Evolutionary conservation across 2,888 invertebrate species (phyloP).

Genomic region (Folsomia manolachei): DNA sequence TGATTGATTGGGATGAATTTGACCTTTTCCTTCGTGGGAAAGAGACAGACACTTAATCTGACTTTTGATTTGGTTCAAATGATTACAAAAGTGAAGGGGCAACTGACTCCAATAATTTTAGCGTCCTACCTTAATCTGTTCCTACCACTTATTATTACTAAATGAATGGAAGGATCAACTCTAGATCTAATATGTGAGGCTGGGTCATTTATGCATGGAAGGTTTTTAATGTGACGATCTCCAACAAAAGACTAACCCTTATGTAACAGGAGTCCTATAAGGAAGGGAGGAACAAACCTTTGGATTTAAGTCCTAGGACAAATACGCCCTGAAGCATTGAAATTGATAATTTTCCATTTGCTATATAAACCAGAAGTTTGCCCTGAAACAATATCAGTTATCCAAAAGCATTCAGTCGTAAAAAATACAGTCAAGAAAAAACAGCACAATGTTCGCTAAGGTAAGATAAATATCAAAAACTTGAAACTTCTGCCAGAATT

Average conservation of each 20-base stretch:
- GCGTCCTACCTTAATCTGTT: background rate
- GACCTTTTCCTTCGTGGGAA: slow-evolving; percentile 3
- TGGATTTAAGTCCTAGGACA: background rate
- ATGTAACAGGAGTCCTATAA: too few species aligned
- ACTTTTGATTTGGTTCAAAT: background rate
- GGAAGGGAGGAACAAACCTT: too few species aligned
- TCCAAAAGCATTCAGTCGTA: background rate
- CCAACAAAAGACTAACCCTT: background rate
- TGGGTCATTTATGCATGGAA: background rate
- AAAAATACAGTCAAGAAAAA: background rate
- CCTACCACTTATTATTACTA: too few species aligned
- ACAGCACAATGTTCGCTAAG: slow-evolving; percentile 9
- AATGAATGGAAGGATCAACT: too few species aligned
- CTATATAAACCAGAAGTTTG: background rate
- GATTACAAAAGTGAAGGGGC: slow-evolving; percentile 14
- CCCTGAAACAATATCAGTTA: background rate
- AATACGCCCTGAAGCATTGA: background rate
- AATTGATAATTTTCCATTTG: background rate
- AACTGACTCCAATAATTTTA: background rate
- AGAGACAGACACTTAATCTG: background rate
- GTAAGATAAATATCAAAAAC: background rate
- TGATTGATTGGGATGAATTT: background rate
- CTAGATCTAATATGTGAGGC: background rate
- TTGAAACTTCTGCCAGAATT: background rate
- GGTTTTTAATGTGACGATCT: background rate